Evolutionary conservation across 2,888 invertebrate species (phyloP).

Genomic region (Tanypteryx hageni): DNA sequence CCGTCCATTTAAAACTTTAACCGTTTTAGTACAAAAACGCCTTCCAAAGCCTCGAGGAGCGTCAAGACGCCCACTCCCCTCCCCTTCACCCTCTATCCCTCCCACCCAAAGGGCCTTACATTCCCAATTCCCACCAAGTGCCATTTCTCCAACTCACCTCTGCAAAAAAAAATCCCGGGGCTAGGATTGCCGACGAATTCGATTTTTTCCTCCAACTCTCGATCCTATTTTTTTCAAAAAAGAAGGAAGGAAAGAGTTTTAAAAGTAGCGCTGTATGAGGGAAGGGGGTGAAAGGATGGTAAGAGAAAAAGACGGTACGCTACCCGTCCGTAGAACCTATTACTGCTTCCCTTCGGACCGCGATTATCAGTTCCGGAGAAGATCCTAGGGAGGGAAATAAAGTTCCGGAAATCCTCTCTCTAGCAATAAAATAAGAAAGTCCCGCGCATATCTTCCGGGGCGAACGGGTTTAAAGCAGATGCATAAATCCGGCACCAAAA

Average conservation of each 20-base stretch:
- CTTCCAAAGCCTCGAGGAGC: neutral
- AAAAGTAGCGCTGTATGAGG: too few relatives aligned
- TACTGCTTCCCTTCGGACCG: neutral
- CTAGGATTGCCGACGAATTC: neutral
- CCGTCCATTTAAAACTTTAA: slow-evolving; percentile 28
- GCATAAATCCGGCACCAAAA: slow-evolving; percentile 52
- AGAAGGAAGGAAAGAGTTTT: neutral
- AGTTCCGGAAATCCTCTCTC: neutral
- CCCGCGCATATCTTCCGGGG: slow-evolving; percentile 27
- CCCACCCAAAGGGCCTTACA: neutral
- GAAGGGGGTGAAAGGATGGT: too few relatives aligned
- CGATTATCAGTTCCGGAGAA: slow-evolving; percentile 47
- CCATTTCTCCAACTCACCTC: neutral
- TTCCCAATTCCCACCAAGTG: too few relatives aligned
- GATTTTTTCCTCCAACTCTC: neutral
- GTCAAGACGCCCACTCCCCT: neutral
- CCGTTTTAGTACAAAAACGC: slow-evolving; percentile 29
- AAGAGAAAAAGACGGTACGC: too few relatives aligned
- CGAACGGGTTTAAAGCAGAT: slow-evolving; percentile 50
- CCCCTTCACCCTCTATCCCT: neutral
- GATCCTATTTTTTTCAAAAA: neutral
- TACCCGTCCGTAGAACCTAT: too few relatives aligned
- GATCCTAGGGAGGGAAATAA: neutral
- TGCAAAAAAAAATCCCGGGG: neutral
- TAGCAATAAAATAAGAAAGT: slow-evolving; percentile 44